Evolutionary conservation across 2,888 invertebrate species (phyloP).

Genomic region (Rhogogaster chlorosoma): DNA sequence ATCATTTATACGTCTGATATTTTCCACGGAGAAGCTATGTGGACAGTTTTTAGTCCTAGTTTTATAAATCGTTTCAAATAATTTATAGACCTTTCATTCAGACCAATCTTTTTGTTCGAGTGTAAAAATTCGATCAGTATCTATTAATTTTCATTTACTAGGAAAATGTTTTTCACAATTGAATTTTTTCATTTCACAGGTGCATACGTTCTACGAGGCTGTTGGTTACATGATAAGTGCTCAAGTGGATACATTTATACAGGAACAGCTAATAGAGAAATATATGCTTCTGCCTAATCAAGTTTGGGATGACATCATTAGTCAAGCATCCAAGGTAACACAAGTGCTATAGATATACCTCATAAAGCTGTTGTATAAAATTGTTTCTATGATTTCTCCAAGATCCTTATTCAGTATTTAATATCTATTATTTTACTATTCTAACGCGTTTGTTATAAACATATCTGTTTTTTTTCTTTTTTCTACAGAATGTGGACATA

Average conservation of each 20-base stretch:
- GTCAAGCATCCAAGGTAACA: slow-evolving; percentile 91
- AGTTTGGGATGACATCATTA: slow-evolving; percentile 99
- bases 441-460: neutral
- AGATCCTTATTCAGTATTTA: neutral
- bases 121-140: neutral
- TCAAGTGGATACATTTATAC: slow-evolving; percentile 93
- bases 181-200: slow-evolving; percentile 70
- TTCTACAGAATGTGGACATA: slow-evolving; percentile 91
- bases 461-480: slow-evolving; percentile 8
- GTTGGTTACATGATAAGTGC: slow-evolving; percentile 99
- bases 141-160: too few species aligned
- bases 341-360: slow-evolving; percentile 23
- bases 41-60: neutral
- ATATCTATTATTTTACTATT: slow-evolving; percentile 22
- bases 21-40: neutral
- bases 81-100: neutral
- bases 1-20: neutral
- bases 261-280: slow-evolving; percentile 97
- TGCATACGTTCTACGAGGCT: slow-evolving; percentile 99
- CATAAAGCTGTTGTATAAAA: slow-evolving; percentile 37
- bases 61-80: neutral
- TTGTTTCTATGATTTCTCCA: slow-evolving; percentile 42
- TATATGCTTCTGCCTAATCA: slow-evolving; percentile 99
- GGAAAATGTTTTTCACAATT: neutral
- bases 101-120: neutral